Conservation (phyloP, 2,113 vertebrate species). For the Bubo blakistoni region DNA sequence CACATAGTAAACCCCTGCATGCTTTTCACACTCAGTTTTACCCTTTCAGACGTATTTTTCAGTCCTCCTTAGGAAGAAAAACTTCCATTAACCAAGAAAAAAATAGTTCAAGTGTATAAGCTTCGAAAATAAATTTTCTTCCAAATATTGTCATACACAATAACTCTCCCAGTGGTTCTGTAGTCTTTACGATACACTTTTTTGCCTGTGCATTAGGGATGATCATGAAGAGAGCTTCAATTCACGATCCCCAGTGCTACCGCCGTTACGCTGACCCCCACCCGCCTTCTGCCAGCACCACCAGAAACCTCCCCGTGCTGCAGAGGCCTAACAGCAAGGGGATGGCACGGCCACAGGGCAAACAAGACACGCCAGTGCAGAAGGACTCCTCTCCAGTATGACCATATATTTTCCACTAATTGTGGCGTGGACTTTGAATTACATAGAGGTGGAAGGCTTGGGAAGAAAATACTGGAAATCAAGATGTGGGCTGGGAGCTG, state of each 20-base stretch:
- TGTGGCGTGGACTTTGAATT: not conserved
- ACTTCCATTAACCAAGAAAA: not conserved
- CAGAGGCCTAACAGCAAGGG: not conserved
- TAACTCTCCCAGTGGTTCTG: not conserved
- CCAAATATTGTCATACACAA: not conserved
- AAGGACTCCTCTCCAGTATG: not conserved
- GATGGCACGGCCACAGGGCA: not conserved
- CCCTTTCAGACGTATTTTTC: not conserved
- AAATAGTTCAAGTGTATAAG: not conserved
- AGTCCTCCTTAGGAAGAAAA: not conserved
- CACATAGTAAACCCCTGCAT: not conserved
- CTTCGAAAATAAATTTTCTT: not conserved
- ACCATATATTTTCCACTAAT: not conserved
- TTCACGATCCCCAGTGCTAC: not conserved
- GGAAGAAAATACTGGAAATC: not conserved
- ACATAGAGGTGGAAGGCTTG: not conserved
- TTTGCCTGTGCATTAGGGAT: not conserved
- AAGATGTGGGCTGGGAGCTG: not conserved
- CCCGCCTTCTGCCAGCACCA: not conserved
- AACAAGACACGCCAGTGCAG: not conserved
- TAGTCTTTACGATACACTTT: not conserved
- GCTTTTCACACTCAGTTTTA: not conserved
- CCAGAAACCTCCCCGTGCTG: not conserved
- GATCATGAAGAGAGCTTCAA: not conserved
- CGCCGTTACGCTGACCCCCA: accelerated